Percentiles rank a stretch among this genome's conserved stretches.
phyloP scores from a whole-genome alignment of 2,888 invertebrate species.

The Metellina segmentata region DNA sequence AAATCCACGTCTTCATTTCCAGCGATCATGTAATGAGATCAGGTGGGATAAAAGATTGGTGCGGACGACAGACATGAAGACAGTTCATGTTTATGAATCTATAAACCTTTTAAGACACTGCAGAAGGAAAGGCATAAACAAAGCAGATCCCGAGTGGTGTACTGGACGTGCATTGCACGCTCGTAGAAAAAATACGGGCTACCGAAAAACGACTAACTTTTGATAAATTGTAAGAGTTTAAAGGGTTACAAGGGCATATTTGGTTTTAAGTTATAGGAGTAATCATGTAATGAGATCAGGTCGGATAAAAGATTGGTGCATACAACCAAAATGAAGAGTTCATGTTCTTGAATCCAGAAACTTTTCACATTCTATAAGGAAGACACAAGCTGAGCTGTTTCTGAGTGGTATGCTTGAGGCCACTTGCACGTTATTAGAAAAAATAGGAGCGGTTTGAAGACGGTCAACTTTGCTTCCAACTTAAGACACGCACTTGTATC shows the following conservation, averaged over 20 bases:
- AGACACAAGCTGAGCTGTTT: neutral
- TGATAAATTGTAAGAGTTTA: no score
- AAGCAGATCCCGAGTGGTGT: neutral
- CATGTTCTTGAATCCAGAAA: neutral
- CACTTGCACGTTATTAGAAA: neutral
- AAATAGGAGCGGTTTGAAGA: no score
- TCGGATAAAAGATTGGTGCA: constrained; percentile 15
- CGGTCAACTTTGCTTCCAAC: no score
- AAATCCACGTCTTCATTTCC: constrained; percentile 40
- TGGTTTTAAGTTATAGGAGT: no score
- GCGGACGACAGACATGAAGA: neutral
- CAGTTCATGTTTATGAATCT: neutral
- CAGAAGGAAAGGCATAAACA: neutral
- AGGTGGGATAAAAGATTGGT: constrained; percentile 10
- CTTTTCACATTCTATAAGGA: constrained; percentile 21
- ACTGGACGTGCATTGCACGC: neutral
- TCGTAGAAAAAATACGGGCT: no score
- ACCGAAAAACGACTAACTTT: no score
- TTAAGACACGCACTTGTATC: neutral
- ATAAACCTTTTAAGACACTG: constrained; percentile 32
- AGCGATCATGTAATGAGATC: constrained; percentile 47
- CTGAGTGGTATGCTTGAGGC: neutral
- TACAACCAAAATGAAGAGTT: no score
- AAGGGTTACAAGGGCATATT: no score
- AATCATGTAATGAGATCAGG: constrained; percentile 42